A percentile compares a stretch with the other conserved stretches of the same genome.
Evolutionary conservation across 2,888 invertebrate species (phyloP).

Genomic region (Ypsolopha sequella): DNA sequence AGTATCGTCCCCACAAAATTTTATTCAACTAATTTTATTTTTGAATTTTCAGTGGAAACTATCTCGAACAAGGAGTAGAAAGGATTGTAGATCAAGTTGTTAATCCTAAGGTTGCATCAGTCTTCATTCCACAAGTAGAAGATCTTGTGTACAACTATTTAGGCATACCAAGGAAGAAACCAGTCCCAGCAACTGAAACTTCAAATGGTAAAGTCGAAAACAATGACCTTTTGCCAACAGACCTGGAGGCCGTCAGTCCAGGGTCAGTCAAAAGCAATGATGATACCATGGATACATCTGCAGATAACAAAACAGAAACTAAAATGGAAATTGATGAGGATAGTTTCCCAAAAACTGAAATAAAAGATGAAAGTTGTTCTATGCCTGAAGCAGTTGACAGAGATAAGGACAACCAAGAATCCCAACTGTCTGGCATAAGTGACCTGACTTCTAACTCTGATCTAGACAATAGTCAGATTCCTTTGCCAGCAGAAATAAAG

Average conservation of each 20-base stretch:
- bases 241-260: constrained; percentile 86
- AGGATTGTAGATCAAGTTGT: constrained; percentile 97
- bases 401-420: constrained; percentile 46
- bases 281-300: constrained; percentile 19
- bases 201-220: constrained; percentile 45
- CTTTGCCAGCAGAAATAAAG: constrained; percentile 43
- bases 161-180: constrained; percentile 81
- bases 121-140: constrained; percentile 92
- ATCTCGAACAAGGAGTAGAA: constrained; percentile 91
- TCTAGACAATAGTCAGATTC: constrained; percentile 38
- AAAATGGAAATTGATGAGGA: constrained; percentile 27
- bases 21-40: not conserved
- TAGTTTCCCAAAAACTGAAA: constrained; percentile 14
- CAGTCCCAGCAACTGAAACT: constrained; percentile 30
- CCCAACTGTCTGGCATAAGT: constrained; percentile 68
- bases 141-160: constrained; percentile 90
- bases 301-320: constrained; percentile 11
- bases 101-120: constrained; percentile 89
- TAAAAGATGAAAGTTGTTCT: constrained; percentile 21
- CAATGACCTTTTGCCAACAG: constrained; percentile 77
- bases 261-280: constrained; percentile 78
- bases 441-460: constrained; percentile 38
- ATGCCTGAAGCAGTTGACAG: constrained; percentile 14
- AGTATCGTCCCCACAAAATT: too few species aligned
- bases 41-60: constrained; percentile 78